Base-by-base conservation (phyloP, 2,888 invertebrate genomes). In the Rhorus exstirpatorius region DNA sequence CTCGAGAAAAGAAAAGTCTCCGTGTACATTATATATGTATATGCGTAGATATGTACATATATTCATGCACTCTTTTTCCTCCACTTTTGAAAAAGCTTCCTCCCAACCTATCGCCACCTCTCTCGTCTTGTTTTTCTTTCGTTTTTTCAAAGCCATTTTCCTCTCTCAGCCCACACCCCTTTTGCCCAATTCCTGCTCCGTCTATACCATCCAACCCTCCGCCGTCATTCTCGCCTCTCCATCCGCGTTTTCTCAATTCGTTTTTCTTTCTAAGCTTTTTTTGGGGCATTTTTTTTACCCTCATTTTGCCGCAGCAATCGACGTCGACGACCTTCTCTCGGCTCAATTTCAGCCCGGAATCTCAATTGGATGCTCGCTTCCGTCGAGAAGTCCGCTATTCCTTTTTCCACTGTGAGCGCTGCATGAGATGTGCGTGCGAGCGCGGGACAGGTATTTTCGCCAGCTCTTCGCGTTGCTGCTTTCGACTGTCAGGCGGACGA, bases 301-400 rank as follows among this genome's bases (percentile, higher is more conserved):
- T 58, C 53, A 8, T 51, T 49, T 63, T 79, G 53, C 79, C 53
- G 3, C 76, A 68, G 82, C 84, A 82, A 81, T 85, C 83, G 85
- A 84, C 82, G 76, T 79, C 38, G 75, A 76, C 80, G 78, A 81
- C 81, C 77, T 79, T 71, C 79, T 67, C 79, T 76, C 76, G 71
- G 76, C 82, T 83, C 79, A 79, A 83, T 83, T 83, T 79, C 67
- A 79, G 41, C 77, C 72, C 60, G 83, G 85, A 84, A 79, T 78
- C 83, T 86, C 78, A 79, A 86, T 82, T 77, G 79, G 65, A 79
- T 83, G 61, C 76, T 74, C 83, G 79, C 81, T 83, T 68, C 74
- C 74, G 83, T 72, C 74, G 72, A 76, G 79, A 84, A 71, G 51
- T 71, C 19, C 21, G 24, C 51, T 53, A 41, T 17, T 63, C 31